A percentile compares a stretch with the other conserved stretches of the same genome.
Conservation (phyloP, 2,113 vertebrate genomes). For the Tympanuchus pallidicinctus region DNA sequence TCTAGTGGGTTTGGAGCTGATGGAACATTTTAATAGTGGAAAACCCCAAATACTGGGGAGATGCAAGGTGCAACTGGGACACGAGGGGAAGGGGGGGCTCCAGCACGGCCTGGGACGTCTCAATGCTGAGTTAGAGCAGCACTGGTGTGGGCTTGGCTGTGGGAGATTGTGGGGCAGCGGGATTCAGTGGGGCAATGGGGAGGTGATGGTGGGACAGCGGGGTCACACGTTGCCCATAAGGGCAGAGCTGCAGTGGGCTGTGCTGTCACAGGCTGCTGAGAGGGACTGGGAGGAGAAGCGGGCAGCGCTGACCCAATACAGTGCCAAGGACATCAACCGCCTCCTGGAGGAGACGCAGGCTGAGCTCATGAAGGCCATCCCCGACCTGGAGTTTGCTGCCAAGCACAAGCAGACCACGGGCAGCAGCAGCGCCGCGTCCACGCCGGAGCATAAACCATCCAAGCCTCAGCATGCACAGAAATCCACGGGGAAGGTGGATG, state of each 20-base stretch:
- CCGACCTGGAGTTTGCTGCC: slow-evolving; percentile 95
- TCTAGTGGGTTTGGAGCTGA: neutral
- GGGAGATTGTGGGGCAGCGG: neutral
- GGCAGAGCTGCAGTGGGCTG: neutral
- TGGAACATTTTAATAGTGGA: neutral
- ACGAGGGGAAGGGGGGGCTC: neutral
- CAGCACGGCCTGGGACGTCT: neutral
- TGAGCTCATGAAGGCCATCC: slow-evolving; percentile 98
- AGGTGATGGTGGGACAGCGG: neutral
- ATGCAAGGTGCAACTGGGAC: neutral
- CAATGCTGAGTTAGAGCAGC: neutral
- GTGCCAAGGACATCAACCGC: slow-evolving; percentile 96
- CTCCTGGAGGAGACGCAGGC: slow-evolving; percentile 97
- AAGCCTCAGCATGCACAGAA: slow-evolving; percentile 88
- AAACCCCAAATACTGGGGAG: neutral
- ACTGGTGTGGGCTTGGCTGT: neutral
- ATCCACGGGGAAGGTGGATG: slow-evolving; percentile 84
- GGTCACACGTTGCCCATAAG: neutral
- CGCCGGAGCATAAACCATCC: slow-evolving; percentile 86
- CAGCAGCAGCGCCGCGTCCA: slow-evolving; percentile 69
- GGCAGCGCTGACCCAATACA: slow-evolving; percentile 95
- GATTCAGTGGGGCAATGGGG: neutral
- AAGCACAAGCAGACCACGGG: slow-evolving; percentile 86
- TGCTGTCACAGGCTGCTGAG: slow-evolving; percentile 87
- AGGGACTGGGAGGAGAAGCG: slow-evolving; percentile 98